Conservation (phyloP, 2,113 vertebrate species). For the Limanda limanda region DNA sequence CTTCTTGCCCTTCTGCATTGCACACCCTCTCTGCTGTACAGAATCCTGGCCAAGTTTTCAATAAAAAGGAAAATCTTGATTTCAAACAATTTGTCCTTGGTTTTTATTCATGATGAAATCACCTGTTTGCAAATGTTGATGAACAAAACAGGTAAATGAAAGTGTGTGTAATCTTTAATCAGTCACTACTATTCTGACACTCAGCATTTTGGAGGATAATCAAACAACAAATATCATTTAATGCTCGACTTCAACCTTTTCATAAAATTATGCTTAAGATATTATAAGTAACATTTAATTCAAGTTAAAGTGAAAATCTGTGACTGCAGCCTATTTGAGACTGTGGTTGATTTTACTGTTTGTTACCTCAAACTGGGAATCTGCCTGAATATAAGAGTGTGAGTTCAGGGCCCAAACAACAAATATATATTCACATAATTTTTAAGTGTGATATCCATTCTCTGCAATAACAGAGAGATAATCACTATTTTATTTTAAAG, state of each 20-base stretch:
- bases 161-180: background rate
- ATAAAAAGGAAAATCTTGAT: slow-evolving; percentile 82
- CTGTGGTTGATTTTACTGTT: too few relatives aligned
- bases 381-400: too few relatives aligned
- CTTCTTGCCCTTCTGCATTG: slow-evolving; percentile 71
- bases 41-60: slow-evolving; percentile 84
- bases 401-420: too few relatives aligned
- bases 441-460: too few relatives aligned
- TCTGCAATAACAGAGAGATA: too few relatives aligned
- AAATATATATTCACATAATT: too few relatives aligned
- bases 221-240: background rate
- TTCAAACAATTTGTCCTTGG: slow-evolving; percentile 62
- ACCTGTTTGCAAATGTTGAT: background rate
- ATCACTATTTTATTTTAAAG: too few relatives aligned
- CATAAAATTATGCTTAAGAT: too few relatives aligned
- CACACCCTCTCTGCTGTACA: slow-evolving; percentile 81
- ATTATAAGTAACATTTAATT: too few relatives aligned
- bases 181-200: background rate
- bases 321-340: too few relatives aligned
- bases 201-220: background rate
- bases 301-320: too few relatives aligned
- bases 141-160: background rate
- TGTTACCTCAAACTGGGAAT: too few relatives aligned
- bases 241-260: background rate
- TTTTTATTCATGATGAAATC: slow-evolving; percentile 28